phyloP scores from a whole-genome alignment of 2,113 vertebrate genomes.

The Pampusana beccarii region DNA sequence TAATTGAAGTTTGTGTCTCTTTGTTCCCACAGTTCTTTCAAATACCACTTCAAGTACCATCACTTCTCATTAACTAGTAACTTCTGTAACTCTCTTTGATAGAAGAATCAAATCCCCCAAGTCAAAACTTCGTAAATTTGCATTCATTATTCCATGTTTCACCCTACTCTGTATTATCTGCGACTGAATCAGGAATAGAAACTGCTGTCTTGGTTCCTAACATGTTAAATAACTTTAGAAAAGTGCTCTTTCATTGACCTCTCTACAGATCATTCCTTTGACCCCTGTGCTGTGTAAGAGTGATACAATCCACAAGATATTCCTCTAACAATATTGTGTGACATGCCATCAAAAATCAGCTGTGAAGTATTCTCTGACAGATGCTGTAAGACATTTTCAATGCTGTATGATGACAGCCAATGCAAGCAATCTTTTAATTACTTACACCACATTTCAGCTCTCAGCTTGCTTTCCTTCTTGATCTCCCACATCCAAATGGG shows the following conservation, averaged over 20 bases:
- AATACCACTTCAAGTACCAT: conserved; percentile 27
- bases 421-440: not conserved
- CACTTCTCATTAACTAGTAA: conserved; percentile 32
- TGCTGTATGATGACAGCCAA: not conserved
- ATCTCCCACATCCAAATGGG: not conserved
- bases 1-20: not conserved
- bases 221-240: not conserved
- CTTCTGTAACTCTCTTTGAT: conserved; percentile 10
- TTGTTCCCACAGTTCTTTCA: conserved; percentile 23
- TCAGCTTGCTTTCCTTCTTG: not conserved
- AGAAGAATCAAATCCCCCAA: conserved; percentile 5
- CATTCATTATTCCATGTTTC: not conserved
- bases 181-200: not conserved
- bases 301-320: not conserved
- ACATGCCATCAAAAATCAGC: not conserved
- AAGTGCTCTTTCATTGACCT: not conserved
- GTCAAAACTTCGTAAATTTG: conserved; percentile 26
- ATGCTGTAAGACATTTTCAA: not conserved
- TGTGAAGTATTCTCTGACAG: not conserved
- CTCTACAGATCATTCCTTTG: not conserved
- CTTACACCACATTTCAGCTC: not conserved
- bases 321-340: not conserved
- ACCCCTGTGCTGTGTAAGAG: not conserved
- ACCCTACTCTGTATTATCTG: not conserved
- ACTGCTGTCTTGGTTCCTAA: not conserved